Evolutionary conservation across 2,113 vertebrate species (phyloP).

Genomic region (Pachyramphus minor): DNA sequence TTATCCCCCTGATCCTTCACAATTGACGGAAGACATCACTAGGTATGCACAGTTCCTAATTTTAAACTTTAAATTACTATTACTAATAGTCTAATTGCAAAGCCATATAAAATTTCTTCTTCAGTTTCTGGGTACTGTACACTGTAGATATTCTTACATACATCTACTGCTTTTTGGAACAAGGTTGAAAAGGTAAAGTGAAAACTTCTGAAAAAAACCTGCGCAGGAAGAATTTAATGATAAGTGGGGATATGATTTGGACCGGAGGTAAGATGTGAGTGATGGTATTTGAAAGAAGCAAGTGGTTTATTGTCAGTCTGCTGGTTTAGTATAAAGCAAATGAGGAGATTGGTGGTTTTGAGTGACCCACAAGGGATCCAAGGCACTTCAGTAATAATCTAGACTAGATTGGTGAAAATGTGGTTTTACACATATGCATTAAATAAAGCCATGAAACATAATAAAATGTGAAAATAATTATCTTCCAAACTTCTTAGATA

Average conservation of each 20-base stretch:
- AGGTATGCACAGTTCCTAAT: slow-evolving; percentile 75
- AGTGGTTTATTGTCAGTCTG: neutral
- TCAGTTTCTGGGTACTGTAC: neutral
- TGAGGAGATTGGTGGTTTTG: neutral
- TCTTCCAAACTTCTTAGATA: neutral
- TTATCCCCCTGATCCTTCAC: slow-evolving; percentile 95
- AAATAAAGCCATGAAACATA: neutral
- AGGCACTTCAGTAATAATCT: neutral
- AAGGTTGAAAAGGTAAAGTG: neutral
- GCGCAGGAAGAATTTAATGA: neutral
- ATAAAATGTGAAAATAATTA: neutral
- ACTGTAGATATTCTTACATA: neutral
- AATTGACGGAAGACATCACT: slow-evolving; percentile 93
- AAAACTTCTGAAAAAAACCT: neutral
- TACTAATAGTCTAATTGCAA: neutral
- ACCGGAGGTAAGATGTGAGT: neutral
- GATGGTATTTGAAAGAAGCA: neutral
- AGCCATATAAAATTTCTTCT: neutral
- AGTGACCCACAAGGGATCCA: neutral
- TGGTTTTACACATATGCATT: neutral
- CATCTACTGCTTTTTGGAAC: neutral
- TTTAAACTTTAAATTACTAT: neutral
- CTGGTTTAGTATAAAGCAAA: neutral
- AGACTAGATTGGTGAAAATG: neutral
- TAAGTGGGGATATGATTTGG: neutral